These are phyloP conservation scores for Petrolisthes manimaculis DNA, from an alignment of 2,888 invertebrate genomes.

Conservation along the genomic window DNA sequence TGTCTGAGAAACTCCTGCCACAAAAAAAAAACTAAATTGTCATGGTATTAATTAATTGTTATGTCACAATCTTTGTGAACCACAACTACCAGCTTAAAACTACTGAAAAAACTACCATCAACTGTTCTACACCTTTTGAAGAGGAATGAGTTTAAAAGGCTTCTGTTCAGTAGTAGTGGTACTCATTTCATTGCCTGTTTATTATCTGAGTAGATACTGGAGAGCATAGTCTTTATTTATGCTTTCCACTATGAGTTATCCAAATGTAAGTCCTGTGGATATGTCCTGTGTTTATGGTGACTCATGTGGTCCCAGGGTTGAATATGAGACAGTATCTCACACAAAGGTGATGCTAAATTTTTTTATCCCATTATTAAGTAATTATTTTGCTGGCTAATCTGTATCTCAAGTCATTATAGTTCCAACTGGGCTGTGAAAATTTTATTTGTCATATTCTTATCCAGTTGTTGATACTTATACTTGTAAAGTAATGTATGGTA, in stretches of 20 bases:
- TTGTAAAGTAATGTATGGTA: conserved; percentile 40
- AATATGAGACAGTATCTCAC: conserved; percentile 52
- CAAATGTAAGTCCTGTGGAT: conserved; percentile 48
- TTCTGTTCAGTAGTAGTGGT: conserved; percentile 45
- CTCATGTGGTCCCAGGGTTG: conserved; percentile 55
- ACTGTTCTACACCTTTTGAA: conserved; percentile 21
- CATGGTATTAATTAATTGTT: neutral
- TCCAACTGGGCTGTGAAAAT: conserved; percentile 59
- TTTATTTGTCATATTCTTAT: conserved; percentile 45
- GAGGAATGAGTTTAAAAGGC: conserved; percentile 11
- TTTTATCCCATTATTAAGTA: conserved; percentile 9
- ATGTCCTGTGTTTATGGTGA: conserved; percentile 56
- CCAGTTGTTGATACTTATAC: conserved; percentile 49
- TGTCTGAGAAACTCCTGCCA: conserved; percentile 8
- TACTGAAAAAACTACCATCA: conserved; percentile 39
- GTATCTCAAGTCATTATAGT: conserved; percentile 51
- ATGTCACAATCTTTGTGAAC: too few species aligned
- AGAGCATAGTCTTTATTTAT: conserved; percentile 41
- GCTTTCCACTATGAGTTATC: conserved; percentile 53
- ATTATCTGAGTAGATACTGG: conserved; percentile 50
- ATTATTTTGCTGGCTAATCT: conserved; percentile 51
- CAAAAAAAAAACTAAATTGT: neutral
- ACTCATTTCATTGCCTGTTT: conserved; percentile 47
- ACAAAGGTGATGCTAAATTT: conserved; percentile 29
- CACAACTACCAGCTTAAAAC: conserved; percentile 31